Conservation (phyloP, 2,113 vertebrate species). For the Alosa alosa region DNA sequence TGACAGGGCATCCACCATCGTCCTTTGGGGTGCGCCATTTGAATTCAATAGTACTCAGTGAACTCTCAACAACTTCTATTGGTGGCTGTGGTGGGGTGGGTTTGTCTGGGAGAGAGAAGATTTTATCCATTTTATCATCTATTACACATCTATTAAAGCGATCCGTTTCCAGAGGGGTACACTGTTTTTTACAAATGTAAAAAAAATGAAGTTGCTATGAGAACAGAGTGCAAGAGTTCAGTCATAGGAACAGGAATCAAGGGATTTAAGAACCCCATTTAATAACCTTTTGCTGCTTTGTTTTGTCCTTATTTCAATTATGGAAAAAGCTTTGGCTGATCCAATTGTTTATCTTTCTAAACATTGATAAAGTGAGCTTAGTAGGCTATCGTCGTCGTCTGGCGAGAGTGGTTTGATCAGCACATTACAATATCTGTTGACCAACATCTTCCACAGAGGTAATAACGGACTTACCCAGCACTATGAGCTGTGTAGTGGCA, state of each 20-base stretch:
- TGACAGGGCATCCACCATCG: constrained; percentile 74
- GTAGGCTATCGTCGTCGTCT: too few species aligned
- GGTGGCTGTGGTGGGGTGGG: constrained; percentile 81
- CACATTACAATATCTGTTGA: background rate
- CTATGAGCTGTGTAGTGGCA: constrained; percentile 73
- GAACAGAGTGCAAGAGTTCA: too few species aligned
- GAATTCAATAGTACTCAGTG: constrained; percentile 70
- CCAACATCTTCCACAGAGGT: background rate
- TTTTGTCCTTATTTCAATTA: too few species aligned
- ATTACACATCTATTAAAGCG: background rate
- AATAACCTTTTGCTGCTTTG: too few species aligned
- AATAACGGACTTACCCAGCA: constrained; percentile 74
- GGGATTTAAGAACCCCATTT: too few species aligned
- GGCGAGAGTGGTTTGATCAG: background rate
- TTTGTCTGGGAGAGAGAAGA: constrained; percentile 67
- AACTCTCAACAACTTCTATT: constrained; percentile 73
- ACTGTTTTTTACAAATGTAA: too few species aligned
- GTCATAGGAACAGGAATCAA: too few species aligned
- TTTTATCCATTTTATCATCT: background rate
- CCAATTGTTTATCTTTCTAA: too few species aligned
- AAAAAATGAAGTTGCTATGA: too few species aligned
- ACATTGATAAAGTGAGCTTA: too few species aligned
- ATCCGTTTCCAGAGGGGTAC: too few species aligned
- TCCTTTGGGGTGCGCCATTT: constrained; percentile 82
- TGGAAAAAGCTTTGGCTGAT: too few species aligned